phyloP scores from a whole-genome alignment of 2,113 vertebrate species.

The Felis chaus region DNA sequence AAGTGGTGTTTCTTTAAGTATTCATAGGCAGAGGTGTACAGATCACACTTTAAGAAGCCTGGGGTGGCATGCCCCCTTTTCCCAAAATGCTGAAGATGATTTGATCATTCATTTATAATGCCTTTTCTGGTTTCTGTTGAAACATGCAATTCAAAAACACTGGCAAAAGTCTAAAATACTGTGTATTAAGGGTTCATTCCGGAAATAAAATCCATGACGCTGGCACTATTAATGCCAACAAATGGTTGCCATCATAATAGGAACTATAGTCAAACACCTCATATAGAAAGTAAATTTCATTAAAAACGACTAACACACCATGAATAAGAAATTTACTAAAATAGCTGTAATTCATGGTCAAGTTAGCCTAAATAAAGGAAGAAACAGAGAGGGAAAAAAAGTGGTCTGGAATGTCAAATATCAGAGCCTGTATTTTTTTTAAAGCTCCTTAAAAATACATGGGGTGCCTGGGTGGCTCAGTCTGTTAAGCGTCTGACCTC shows the following conservation, averaged over 20 bases:
- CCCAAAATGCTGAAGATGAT: neutral
- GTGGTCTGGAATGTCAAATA: neutral
- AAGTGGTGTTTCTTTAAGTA: neutral
- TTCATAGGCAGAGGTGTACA: neutral
- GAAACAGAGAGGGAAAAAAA: constrained; percentile 39
- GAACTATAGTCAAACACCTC: constrained; percentile 9
- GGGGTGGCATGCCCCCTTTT: neutral
- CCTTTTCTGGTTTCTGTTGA: neutral
- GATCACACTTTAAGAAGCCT: neutral
- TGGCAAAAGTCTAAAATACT: neutral
- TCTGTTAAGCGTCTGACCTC: too few relatives aligned
- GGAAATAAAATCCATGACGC: constrained; percentile 40
- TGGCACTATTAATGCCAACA: constrained; percentile 31
- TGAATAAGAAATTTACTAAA: constrained; percentile 53
- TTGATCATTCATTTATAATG: neutral
- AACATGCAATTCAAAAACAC: neutral
- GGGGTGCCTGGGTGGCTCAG: too few relatives aligned
- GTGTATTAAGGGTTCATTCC: neutral
- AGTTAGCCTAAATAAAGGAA: constrained; percentile 3
- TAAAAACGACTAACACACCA: constrained; percentile 43
- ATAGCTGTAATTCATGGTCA: neutral
- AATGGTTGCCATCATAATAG: constrained; percentile 39
- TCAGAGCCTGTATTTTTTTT: neutral
- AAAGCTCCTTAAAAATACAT: neutral
- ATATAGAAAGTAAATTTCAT: constrained; percentile 19